These are phyloP conservation scores for Meda fulgida DNA, from an alignment of 2,797 vertebrate species.

Conservation along the genomic window DNA sequence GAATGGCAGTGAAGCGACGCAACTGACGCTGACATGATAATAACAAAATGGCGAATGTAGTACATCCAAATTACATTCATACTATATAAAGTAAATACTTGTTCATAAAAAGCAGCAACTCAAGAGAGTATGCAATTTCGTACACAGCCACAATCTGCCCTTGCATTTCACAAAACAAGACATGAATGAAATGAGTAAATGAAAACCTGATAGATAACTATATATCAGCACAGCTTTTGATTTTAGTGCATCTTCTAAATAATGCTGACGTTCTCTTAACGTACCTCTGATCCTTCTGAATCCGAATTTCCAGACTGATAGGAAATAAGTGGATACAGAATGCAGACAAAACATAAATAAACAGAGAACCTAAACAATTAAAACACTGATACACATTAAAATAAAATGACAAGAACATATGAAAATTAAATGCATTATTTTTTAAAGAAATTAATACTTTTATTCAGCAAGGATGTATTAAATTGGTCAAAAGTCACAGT, in stretches of 20 bases:
- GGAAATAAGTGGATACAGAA: background rate
- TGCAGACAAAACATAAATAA: constrained; percentile 20
- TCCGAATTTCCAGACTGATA: constrained; percentile 55
- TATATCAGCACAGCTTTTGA: background rate
- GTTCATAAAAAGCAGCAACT: background rate
- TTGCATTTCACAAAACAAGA: background rate
- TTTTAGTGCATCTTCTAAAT: background rate
- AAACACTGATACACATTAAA: background rate
- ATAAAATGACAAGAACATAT: background rate
- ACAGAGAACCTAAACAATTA: background rate
- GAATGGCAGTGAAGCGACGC: background rate
- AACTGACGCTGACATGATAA: background rate
- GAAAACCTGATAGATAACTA: background rate
- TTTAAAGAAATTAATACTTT: too few relatives aligned
- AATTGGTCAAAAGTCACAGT: background rate
- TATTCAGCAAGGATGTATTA: background rate
- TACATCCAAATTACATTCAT: background rate
- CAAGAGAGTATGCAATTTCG: background rate
- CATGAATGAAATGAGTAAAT: background rate
- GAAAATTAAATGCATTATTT: background rate
- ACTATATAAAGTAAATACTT: background rate
- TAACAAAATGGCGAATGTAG: background rate
- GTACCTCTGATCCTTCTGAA: constrained; percentile 57
- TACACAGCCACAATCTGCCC: background rate
- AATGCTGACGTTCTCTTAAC: background rate